Conservation (phyloP, 2,888 invertebrate genomes). For the Pasiphila rectangulata region DNA sequence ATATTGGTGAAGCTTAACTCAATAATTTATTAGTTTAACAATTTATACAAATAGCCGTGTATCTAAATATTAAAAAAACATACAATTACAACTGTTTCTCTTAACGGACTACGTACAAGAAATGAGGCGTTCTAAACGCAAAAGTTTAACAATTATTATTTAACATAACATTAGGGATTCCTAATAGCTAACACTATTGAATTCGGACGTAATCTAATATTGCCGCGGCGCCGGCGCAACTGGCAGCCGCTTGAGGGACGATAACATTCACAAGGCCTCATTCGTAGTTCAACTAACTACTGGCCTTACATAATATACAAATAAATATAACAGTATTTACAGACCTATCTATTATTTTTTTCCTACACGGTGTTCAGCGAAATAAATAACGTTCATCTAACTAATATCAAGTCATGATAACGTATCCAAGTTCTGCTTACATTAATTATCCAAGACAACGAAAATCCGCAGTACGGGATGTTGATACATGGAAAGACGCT, state of each 20-base stretch:
- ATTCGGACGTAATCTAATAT: constrained; percentile 78
- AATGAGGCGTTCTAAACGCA: constrained; percentile 76
- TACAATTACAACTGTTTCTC: constrained; percentile 62
- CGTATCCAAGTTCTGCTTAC: no score
- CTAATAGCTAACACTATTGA: constrained; percentile 52
- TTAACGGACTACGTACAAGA: constrained; percentile 50
- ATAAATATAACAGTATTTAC: constrained; percentile 9
- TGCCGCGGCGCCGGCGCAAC: constrained; percentile 69
- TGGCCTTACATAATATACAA: not conserved
- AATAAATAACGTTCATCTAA: no score
- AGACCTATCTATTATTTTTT: not conserved
- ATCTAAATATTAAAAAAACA: constrained; percentile 78
- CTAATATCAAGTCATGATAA: no score
- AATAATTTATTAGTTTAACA: constrained; percentile 77
- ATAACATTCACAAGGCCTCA: constrained; percentile 43
- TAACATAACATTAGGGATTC: constrained; percentile 44
- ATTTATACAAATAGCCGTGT: constrained; percentile 75
- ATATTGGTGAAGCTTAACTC: constrained; percentile 59
- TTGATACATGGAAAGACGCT: no score
- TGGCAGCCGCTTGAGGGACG: constrained; percentile 65
- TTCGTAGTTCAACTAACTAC: constrained; percentile 2
- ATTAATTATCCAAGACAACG: no score
- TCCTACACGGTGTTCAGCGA: no score
- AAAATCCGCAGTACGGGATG: no score
- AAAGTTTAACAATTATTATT: constrained; percentile 59